A percentile compares a stretch with the other conserved stretches of the same genome.
Conservation (phyloP, 2,888 invertebrate species). For the Drosophila setosimentum region DNA sequence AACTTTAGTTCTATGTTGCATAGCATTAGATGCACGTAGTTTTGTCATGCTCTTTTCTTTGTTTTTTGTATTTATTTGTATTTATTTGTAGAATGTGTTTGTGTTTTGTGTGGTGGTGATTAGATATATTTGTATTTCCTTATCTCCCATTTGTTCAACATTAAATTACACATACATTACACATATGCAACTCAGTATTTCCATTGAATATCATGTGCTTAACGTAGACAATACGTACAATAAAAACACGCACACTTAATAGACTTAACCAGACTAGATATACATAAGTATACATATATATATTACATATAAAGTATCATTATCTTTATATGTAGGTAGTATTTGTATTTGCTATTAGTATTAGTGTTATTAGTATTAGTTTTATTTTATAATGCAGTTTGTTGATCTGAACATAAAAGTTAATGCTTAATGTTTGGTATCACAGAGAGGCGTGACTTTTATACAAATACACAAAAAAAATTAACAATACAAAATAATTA, state of each 20-base stretch:
- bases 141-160: conserved; percentile 43
- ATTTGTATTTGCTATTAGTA: conserved; percentile 35
- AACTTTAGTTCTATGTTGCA: conserved; percentile 68
- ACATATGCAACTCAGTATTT: conserved; percentile 50
- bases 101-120: conserved; percentile 9
- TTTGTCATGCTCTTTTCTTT: conserved; percentile 68
- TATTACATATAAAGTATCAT: conserved; percentile 27
- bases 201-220: conserved; percentile 62
- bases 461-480: conserved; percentile 67
- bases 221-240: conserved; percentile 69
- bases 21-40: conserved; percentile 72
- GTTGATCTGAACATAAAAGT: conserved; percentile 75
- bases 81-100: conserved; percentile 13
- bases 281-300: conserved; percentile 28
- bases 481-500: conserved; percentile 53
- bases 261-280: conserved; percentile 57
- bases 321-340: conserved; percentile 35
- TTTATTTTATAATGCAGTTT: conserved; percentile 67
- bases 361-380: conserved; percentile 27
- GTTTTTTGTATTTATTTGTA: conserved; percentile 21
- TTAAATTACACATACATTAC: conserved; percentile 44
- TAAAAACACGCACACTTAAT: conserved; percentile 76
- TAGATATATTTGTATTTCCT: conserved; percentile 21
- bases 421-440: conserved; percentile 83
- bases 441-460: conserved; percentile 84